Conservation (phyloP, 1,140 invertebrate genomes). For the Heliconius melpomene region DNA sequence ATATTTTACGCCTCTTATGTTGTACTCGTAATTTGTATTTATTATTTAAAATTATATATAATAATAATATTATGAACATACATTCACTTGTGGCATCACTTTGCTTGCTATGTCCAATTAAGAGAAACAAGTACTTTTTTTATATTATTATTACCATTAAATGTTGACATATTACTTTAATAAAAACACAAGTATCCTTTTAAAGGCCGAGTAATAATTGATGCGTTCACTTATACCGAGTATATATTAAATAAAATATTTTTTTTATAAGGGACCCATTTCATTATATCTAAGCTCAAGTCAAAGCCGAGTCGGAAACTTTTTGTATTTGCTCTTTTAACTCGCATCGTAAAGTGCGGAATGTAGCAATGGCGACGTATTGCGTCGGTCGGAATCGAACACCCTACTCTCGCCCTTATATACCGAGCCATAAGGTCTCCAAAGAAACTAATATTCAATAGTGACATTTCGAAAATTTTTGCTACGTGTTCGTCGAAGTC, state of each 20-base stretch:
- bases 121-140: too few species aligned
- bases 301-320: constrained; percentile 17
- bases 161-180: constrained; percentile 1
- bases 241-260: background rate
- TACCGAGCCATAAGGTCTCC: background rate
- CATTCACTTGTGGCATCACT: too few species aligned
- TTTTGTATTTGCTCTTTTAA: constrained; percentile 19
- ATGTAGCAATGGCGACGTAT: constrained; percentile 14
- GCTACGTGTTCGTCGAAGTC: constrained; percentile 34
- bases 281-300: constrained; percentile 19
- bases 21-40: too few species aligned
- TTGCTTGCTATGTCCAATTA: too few species aligned
- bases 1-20: too few species aligned
- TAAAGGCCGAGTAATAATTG: background rate
- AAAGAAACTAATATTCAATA: background rate
- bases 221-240: background rate
- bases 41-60: too few species aligned
- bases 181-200: background rate
- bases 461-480: constrained; percentile 19
- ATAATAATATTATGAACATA: too few species aligned
- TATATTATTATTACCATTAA: too few species aligned
- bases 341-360: constrained; percentile 26
- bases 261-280: constrained; percentile 21
- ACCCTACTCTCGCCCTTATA: constrained; percentile 11
- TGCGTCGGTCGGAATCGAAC: background rate